Percentiles rank a stretch among this genome's conserved stretches.
phyloP scores from a whole-genome alignment of 2,113 vertebrate genomes.

The Gorsachius goisagi region DNA sequence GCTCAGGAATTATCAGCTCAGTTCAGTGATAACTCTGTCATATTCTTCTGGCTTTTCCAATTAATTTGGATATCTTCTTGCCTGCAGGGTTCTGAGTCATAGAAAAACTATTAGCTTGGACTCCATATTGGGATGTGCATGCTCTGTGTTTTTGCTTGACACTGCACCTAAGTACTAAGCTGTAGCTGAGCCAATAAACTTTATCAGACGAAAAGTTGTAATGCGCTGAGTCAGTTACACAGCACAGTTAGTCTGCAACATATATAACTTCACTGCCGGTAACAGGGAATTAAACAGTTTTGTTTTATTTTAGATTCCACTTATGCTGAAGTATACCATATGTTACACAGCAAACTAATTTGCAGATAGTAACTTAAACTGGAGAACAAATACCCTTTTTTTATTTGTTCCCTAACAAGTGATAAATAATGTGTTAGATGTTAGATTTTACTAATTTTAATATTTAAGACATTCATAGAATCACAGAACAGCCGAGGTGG shows the following conservation, averaged over 20 bases:
- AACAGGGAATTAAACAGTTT: neutral
- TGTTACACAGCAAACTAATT: neutral
- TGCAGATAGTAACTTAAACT: neutral
- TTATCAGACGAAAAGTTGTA: neutral
- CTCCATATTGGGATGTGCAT: neutral
- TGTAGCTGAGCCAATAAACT: neutral
- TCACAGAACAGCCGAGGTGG: neutral
- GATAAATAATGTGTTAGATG: neutral
- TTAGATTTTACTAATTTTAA: neutral
- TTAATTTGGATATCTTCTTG: neutral
- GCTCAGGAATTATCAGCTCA: neutral
- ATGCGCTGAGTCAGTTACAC: neutral
- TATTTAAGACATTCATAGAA: neutral
- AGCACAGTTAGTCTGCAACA: neutral
- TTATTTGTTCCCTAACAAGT: neutral
- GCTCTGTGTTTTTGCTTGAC: neutral
- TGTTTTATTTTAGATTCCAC: neutral
- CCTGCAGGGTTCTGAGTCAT: neutral
- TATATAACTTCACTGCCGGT: neutral
- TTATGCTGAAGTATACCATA: neutral
- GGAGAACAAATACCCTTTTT: neutral
- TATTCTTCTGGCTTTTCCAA: neutral
- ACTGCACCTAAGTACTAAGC: neutral
- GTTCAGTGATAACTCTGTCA: neutral
- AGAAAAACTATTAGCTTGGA: neutral